phyloP scores from a whole-genome alignment of 35 echinoderm and acorn worm genomes.

The Lytechinus pictus region DNA sequence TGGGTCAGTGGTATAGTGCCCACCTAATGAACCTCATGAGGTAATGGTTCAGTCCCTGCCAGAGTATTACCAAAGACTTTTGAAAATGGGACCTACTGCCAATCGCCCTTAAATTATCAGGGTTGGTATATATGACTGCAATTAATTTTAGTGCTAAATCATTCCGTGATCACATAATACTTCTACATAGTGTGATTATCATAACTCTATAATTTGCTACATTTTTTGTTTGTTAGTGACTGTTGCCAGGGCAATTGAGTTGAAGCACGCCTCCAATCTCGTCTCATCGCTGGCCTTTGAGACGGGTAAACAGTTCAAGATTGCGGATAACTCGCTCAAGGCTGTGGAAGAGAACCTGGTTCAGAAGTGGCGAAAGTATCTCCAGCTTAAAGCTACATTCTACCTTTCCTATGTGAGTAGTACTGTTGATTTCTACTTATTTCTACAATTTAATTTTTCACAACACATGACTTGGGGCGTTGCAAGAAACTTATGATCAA shows the following conservation, averaged over 20 bases:
- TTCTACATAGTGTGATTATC: background rate
- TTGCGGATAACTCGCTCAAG: conserved; percentile 74
- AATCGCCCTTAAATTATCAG: too few relatives aligned
- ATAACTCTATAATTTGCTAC: background rate
- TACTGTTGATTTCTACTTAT: background rate
- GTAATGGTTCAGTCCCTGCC: too few relatives aligned
- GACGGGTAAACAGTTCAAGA: conserved; percentile 81
- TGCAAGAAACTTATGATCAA: too few relatives aligned
- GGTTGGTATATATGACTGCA: too few relatives aligned
- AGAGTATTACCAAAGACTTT: too few relatives aligned
- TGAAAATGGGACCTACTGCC: too few relatives aligned
- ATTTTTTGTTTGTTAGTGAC: conserved; percentile 66
- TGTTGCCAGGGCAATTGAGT: conserved; percentile 86
- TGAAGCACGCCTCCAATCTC: conserved; percentile 80
- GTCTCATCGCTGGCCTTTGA: conserved; percentile 83
- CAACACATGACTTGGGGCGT: too few relatives aligned
- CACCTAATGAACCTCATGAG: too few relatives aligned
- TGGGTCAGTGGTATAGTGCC: too few relatives aligned
- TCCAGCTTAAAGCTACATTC: conserved; percentile 83
- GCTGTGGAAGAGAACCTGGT: conserved; percentile 88
- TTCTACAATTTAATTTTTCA: too few relatives aligned
- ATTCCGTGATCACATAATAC: background rate
- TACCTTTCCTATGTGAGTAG: conserved; percentile 92
- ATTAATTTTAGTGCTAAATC: too few relatives aligned
- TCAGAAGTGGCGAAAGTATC: conserved; percentile 93